A percentile compares a stretch with the other conserved stretches of the same genome.
These are phyloP conservation scores for Tokudaia tokunoshimensis DNA, from an alignment of 2,797 vertebrate genomes.

Conservation along the genomic window DNA sequence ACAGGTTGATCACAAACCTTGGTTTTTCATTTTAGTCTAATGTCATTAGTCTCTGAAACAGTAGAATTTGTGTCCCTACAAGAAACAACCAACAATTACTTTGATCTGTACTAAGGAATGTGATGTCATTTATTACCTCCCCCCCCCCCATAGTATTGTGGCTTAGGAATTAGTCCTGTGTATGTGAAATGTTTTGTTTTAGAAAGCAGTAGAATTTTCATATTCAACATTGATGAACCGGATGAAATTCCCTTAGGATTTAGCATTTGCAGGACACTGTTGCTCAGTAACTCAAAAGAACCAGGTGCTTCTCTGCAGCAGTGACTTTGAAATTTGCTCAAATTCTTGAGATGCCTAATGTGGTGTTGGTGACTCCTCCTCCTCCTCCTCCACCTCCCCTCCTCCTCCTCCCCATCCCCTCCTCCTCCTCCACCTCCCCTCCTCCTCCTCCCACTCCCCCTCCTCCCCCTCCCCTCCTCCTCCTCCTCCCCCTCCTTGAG, in stretches of 20 bases:
- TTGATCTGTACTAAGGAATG: not conserved
- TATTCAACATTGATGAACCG: not conserved
- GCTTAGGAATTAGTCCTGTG: not conserved
- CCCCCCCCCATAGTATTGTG: not conserved
- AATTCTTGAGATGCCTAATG: not conserved
- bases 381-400: not conserved
- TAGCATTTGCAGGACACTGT: not conserved
- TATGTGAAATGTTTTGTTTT: conserved; percentile 19
- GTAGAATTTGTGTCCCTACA: not conserved
- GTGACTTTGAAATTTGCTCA: not conserved
- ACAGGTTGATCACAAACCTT: not conserved
- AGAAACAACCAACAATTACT: not conserved
- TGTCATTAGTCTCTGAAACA: not conserved
- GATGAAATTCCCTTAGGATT: not conserved
- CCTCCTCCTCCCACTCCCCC: too few relatives aligned
- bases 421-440: not conserved
- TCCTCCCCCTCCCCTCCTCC: not conserved
- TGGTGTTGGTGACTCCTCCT: not conserved
- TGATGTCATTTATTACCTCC: not conserved
- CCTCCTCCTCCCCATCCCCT: not conserved
- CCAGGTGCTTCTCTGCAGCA: not conserved
- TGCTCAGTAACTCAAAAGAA: not conserved
- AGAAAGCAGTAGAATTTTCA: not conserved
- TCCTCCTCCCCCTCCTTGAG: not conserved
- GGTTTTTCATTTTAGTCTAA: not conserved